Percentiles rank a stretch among this genome's conserved stretches.
phyloP scores from a whole-genome alignment of 2,113 vertebrate species.

The Drymodes brunneopygia region DNA sequence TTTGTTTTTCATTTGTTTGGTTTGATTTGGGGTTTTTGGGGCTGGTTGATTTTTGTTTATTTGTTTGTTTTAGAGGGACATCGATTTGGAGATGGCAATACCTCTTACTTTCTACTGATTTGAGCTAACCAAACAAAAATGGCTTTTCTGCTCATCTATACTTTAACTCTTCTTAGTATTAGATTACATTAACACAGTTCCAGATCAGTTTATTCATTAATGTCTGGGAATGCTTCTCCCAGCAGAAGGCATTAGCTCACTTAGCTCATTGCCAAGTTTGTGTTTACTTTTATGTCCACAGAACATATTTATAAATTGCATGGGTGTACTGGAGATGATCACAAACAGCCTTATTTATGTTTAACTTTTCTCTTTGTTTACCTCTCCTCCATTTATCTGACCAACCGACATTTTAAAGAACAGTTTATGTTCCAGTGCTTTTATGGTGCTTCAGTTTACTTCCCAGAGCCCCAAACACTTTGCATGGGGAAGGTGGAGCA shows the following conservation, averaged over 20 bases:
- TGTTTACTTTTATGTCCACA: neutral
- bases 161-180: neutral
- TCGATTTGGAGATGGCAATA: neutral
- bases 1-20: neutral
- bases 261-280: neutral
- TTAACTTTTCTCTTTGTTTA: slow-evolving; percentile 4
- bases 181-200: neutral
- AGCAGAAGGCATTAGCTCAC: neutral
- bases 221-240: neutral
- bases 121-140: neutral
- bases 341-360: neutral
- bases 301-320: neutral
- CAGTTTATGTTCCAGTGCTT: neutral
- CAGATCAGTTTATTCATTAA: neutral
- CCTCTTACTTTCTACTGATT: neutral
- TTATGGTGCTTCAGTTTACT: neutral
- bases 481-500: neutral
- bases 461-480: neutral
- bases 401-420: neutral
- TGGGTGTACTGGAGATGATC: neutral
- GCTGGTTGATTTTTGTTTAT: neutral
- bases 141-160: neutral
- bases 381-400: neutral
- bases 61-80: neutral
- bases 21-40: neutral